phyloP scores from a whole-genome alignment of 2,113 vertebrate genomes.

The Dromaius novaehollandiae region DNA sequence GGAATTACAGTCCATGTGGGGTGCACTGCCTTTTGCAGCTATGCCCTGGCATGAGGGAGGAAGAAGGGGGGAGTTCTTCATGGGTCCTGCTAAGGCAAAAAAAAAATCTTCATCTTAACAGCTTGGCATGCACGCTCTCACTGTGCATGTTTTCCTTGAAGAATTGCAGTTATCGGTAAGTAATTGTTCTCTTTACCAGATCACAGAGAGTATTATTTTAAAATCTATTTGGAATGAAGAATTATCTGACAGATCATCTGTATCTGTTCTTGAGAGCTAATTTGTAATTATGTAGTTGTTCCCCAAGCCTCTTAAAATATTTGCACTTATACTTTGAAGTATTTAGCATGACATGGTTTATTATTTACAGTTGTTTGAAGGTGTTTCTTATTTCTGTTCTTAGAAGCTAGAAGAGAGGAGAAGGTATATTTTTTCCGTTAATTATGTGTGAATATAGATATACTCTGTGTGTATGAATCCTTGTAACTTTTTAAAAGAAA shows the following conservation, averaged over 20 bases:
- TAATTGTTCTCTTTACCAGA: neutral
- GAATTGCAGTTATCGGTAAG: neutral
- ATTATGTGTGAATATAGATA: neutral
- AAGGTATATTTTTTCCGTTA: neutral
- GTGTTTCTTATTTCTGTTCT: conserved; percentile 36
- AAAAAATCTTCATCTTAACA: neutral
- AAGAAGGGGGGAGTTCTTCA: neutral
- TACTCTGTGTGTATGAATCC: neutral
- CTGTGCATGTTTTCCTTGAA: neutral
- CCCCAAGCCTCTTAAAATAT: conserved; percentile 30
- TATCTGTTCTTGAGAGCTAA: conserved; percentile 18
- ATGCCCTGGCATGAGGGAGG: neutral
- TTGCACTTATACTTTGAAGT: conserved; percentile 45
- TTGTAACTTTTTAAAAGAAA: neutral
- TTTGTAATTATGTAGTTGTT: conserved; percentile 7
- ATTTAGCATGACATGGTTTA: neutral
- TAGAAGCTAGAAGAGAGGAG: conserved; percentile 7
- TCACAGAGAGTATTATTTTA: conserved; percentile 2
- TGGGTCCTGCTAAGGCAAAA: neutral
- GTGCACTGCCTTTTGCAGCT: neutral
- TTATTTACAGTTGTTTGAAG: conserved; percentile 61
- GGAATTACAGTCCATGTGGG: neutral
- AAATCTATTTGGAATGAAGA: neutral
- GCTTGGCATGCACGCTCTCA: fast-evolving
- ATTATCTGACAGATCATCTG: conserved; percentile 36